These are phyloP conservation scores for Scaptomyza flava DNA, from an alignment of 2,888 invertebrate species.

Conservation along the genomic window DNA sequence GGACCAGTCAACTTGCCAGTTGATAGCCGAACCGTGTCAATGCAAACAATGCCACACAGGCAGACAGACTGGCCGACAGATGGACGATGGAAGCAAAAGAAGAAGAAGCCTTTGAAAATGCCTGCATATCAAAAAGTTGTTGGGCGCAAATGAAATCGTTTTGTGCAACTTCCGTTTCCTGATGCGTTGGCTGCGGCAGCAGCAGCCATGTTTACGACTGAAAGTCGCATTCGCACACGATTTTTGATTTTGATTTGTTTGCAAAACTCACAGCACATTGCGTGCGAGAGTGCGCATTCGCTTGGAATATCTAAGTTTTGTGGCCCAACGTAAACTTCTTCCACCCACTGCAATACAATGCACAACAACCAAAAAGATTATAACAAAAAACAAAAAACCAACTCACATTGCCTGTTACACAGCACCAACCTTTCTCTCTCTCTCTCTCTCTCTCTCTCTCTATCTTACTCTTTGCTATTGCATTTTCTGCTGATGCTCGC, in stretches of 20 bases:
- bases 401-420: neutral
- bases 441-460: neutral
- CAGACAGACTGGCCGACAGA: constrained; percentile 1
- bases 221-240: constrained; percentile 71
- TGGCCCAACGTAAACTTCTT: constrained; percentile 56
- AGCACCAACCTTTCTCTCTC: neutral
- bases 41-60: constrained; percentile 60
- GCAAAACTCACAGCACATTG: constrained; percentile 68
- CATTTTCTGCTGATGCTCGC: constrained; percentile 70
- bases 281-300: constrained; percentile 72
- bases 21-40: constrained; percentile 67
- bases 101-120: constrained; percentile 50
- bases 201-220: constrained; percentile 67
- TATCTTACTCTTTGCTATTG: neutral
- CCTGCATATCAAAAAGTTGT: constrained; percentile 78
- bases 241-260: constrained; percentile 80
- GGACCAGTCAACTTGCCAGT: constrained; percentile 51
- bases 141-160: constrained; percentile 79
- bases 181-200: constrained; percentile 46
- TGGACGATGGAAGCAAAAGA: constrained; percentile 1
- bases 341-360: neutral
- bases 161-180: constrained; percentile 76
- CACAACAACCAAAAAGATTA: neutral
- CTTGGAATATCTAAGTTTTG: constrained; percentile 77
- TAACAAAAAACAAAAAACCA: neutral